Percentiles rank a stretch among this genome's conserved stretches.
Evolutionary conservation across 2,797 vertebrate species (phyloP).

Genomic region (Parauchenoglanis ngamensis): DNA sequence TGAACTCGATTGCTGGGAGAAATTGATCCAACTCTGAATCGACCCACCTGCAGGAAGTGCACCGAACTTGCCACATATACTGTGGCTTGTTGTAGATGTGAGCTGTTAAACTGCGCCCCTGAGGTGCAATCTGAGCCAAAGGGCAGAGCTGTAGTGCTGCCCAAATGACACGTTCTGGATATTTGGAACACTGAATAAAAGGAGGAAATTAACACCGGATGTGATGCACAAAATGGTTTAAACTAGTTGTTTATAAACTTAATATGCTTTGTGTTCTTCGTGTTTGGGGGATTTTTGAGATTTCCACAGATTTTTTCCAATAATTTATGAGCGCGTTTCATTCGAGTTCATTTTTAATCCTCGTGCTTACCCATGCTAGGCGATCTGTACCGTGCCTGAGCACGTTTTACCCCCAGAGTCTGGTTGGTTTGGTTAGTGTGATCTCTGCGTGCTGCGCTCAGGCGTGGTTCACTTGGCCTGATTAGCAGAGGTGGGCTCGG

Average conservation of each 20-base stretch:
- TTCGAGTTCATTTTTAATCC: background rate
- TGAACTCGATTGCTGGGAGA: background rate
- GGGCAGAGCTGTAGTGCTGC: background rate
- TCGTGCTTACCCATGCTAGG: background rate
- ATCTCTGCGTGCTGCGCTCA: too few relatives aligned
- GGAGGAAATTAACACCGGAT: background rate
- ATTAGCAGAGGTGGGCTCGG: too few relatives aligned
- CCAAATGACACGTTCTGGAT: too few relatives aligned
- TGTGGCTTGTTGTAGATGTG: background rate
- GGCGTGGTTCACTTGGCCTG: too few relatives aligned
- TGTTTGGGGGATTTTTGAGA: background rate
- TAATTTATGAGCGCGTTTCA: too few relatives aligned
- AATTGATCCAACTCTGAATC: background rate
- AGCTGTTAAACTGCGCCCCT: background rate
- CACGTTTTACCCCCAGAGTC: too few relatives aligned
- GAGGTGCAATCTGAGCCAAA: background rate
- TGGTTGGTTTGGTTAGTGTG: too few relatives aligned
- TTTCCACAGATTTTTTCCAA: background rate
- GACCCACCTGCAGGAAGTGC: background rate
- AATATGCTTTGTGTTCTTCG: background rate
- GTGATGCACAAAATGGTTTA: background rate
- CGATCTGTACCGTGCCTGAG: too few relatives aligned
- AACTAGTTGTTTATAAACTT: background rate
- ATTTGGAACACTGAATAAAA: background rate
- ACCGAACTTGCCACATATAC: background rate